Percentiles rank a stretch among this genome's conserved stretches.
Evolutionary conservation across 2,888 invertebrate genomes (phyloP).

Genomic region (Trissolcus brochymenae): DNA sequence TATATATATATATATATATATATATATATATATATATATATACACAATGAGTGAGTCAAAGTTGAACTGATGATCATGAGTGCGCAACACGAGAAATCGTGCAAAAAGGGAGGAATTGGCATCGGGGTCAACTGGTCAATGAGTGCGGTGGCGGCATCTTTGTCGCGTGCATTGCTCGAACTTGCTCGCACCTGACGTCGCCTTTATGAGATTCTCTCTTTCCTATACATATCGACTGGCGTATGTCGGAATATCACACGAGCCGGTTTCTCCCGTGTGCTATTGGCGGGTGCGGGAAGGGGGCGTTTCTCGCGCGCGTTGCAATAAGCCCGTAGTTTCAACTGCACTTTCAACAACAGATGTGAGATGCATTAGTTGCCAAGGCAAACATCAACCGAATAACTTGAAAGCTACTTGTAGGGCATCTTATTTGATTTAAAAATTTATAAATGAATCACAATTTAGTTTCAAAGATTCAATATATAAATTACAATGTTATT

Average conservation of each 20-base stretch:
- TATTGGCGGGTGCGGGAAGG: slow-evolving; percentile 73
- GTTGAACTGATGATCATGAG: background rate
- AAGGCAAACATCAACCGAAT: too few relatives aligned
- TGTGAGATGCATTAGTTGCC: slow-evolving; percentile 66
- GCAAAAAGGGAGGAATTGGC: slow-evolving; percentile 66
- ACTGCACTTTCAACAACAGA: slow-evolving; percentile 62
- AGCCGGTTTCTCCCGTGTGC: slow-evolving; percentile 56
- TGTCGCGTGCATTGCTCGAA: slow-evolving; percentile 56
- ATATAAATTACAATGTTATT: too few relatives aligned
- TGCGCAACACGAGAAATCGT: slow-evolving; percentile 32
- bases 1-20: too few relatives aligned
- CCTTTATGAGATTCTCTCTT: slow-evolving; percentile 39
- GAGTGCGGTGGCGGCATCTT: slow-evolving; percentile 71
- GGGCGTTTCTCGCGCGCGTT: slow-evolving; percentile 28
- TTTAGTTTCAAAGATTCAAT: too few relatives aligned
- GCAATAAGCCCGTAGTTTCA: slow-evolving; percentile 19
- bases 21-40: too few relatives aligned
- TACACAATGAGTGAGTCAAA: too few relatives aligned
- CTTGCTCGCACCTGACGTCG: slow-evolving; percentile 44
- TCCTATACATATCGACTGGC: slow-evolving; percentile 22
- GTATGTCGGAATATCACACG: slow-evolving; percentile 51
- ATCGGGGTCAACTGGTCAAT: slow-evolving; percentile 72
- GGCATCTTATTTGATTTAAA: too few relatives aligned
- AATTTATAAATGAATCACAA: background rate
- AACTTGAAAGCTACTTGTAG: too few relatives aligned